phyloP scores from a whole-genome alignment of 2,888 invertebrate species.

The Anticlea derivata region DNA sequence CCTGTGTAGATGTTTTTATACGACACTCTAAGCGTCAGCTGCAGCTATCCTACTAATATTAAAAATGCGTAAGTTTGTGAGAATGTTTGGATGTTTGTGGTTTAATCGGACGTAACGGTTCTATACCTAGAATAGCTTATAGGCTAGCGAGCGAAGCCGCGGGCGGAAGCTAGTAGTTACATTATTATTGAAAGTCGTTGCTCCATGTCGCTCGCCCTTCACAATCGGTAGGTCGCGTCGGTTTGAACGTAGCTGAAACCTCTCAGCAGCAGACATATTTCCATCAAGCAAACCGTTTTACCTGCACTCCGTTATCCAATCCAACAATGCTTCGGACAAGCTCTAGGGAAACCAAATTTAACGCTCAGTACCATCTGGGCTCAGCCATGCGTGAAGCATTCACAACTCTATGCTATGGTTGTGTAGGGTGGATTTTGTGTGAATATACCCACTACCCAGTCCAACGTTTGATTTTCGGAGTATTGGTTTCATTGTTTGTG shows the following conservation, averaged over 20 bases:
- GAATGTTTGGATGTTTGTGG: too few relatives aligned
- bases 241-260: background rate
- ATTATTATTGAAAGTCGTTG: too few relatives aligned
- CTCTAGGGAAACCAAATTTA: conserved; percentile 11
- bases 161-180: too few relatives aligned
- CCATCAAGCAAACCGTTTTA: conserved; percentile 6
- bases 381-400: conserved; percentile 5
- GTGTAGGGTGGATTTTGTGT: background rate
- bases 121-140: too few relatives aligned
- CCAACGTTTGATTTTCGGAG: conserved; percentile 7
- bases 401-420: background rate
- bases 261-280: conserved; percentile 11
- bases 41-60: too few relatives aligned
- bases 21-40: too few relatives aligned
- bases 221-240: background rate
- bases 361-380: conserved; percentile 3
- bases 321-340: conserved; percentile 8
- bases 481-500: conserved; percentile 3
- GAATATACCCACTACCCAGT: background rate
- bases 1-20: too few relatives aligned
- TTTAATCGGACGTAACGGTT: too few relatives aligned
- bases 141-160: too few relatives aligned
- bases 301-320: conserved; percentile 15
- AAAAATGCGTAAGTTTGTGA: too few relatives aligned
- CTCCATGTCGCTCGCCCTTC: too few relatives aligned